Base-by-base conservation (phyloP, 2,113 vertebrate species). In the Camelus dromedarius region DNA sequence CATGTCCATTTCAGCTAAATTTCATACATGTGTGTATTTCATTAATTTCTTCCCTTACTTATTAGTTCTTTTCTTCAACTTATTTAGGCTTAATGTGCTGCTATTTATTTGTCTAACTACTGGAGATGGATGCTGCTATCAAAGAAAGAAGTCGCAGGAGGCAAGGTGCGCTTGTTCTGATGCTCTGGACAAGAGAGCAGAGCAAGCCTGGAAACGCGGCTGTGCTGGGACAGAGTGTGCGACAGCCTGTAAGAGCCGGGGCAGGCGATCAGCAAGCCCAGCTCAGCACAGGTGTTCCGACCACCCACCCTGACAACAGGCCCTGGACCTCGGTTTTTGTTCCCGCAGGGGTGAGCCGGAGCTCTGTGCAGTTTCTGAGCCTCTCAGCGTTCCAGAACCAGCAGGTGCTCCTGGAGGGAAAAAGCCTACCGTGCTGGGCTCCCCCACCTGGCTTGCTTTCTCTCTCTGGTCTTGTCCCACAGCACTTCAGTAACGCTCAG, bases 161-260 rank as follows among this genome's bases (percentile, higher is more conserved):
- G 26, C 28, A 32, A 22, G 22, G 11, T 18, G 15, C 64, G 28
- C 20, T 50, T 54, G 26, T 15, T 4, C 46, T 4, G 18, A 38
- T 10, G 19, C 8, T 32, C 0, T 46, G 30, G 15, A 16, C 1
- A 1, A 54, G 14, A n/a, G 11, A 26, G 70, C 54, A 73, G 54
- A 52, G 48, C n/a, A 11, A 28, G 54, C 18, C 24, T 28, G 8
- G 76, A 22, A 1, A 8, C 0, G 1, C 3, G 0, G 2, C 20
- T 22, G 46, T 42, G 28, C 35, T 46, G 28, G 8, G 14, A 38
- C 28, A 35, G 28, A n/a, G n/a, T 3, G 7, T 0, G 16, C 1
- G 20, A 26, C 38, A 19, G 30, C 5, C 13, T 35, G 0, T 12
- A 9, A 16, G 2, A 35, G 32, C 66, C 0, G 2, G 22, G 6